A percentile compares a stretch with the other conserved stretches of the same genome.
Conservation (phyloP, 2,797 vertebrate species). For the Adelosebastes latens region DNA sequence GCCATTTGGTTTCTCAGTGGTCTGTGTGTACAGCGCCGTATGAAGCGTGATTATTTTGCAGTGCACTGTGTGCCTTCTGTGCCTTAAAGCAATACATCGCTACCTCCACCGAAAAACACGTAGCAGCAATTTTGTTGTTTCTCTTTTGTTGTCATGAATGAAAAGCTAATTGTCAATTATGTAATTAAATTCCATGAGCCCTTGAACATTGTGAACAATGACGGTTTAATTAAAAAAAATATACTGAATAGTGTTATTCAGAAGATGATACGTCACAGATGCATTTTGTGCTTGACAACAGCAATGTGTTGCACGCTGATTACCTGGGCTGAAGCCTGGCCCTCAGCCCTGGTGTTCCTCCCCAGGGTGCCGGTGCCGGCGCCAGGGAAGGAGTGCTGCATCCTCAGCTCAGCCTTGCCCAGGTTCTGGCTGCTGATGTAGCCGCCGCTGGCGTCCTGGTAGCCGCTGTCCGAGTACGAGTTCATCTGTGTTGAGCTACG, state of each 20-base stretch:
- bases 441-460: constrained; percentile 93
- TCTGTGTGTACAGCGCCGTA: constrained; percentile 44
- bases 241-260: neutral
- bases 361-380: constrained; percentile 80
- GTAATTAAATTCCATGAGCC: neutral
- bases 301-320: neutral
- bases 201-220: neutral
- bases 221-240: neutral
- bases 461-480: constrained; percentile 98
- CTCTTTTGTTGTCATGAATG: neutral
- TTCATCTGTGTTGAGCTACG: constrained; percentile 98
- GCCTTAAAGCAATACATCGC: constrained; percentile 8
- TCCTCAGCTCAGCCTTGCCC: constrained; percentile 88
- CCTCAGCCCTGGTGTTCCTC: constrained; percentile 91
- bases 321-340: constrained; percentile 92
- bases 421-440: constrained; percentile 91
- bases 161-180: neutral
- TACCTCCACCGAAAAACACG: neutral
- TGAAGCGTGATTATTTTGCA: constrained; percentile 44
- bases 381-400: constrained; percentile 89
- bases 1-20: constrained; percentile 67
- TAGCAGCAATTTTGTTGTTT: neutral
- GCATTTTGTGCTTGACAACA: neutral
- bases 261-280: neutral
- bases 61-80: constrained; percentile 34